phyloP scores from a whole-genome alignment of 2,113 vertebrate genomes.

The Misgurnus mizolepis region DNA sequence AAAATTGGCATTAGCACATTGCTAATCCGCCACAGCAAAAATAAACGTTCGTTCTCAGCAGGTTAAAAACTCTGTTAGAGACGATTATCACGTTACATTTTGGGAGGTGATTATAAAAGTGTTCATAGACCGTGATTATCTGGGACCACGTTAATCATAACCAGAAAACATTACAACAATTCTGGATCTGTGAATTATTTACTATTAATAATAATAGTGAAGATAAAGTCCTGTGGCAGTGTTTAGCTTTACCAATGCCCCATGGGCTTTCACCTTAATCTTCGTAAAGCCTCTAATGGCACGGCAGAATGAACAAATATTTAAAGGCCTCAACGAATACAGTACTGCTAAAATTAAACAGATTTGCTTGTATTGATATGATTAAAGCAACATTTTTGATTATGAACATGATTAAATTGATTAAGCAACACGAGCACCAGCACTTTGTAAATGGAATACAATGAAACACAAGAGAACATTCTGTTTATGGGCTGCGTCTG shows the following conservation, averaged over 20 bases:
- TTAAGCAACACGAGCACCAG: neutral
- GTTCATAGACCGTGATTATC: neutral
- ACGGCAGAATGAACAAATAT: slow-evolving; percentile 24
- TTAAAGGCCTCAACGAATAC: slow-evolving; percentile 15
- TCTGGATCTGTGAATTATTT: slow-evolving; percentile 1
- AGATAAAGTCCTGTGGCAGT: slow-evolving; percentile 21
- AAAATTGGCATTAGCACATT: slow-evolving; percentile 16
- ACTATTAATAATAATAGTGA: slow-evolving; percentile 45
- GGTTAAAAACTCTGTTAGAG: slow-evolving; percentile 1
- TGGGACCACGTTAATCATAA: neutral
- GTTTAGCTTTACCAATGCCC: slow-evolving; percentile 11
- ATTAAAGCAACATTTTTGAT: no score
- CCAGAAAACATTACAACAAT: slow-evolving; percentile 7
- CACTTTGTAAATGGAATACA: no score
- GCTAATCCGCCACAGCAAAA: slow-evolving; percentile 9
- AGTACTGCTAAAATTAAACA: slow-evolving; percentile 26
- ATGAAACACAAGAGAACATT: no score
- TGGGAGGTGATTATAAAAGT: neutral
- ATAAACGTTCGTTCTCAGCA: neutral
- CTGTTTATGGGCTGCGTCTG: no score
- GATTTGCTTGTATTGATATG: neutral
- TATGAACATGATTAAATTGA: no score
- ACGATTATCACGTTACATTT: slow-evolving; percentile 3
- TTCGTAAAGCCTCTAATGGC: slow-evolving; percentile 38
- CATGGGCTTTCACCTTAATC: slow-evolving; percentile 31